phyloP scores from a whole-genome alignment of 2,888 invertebrate species.

The Drosophila leonis region DNA sequence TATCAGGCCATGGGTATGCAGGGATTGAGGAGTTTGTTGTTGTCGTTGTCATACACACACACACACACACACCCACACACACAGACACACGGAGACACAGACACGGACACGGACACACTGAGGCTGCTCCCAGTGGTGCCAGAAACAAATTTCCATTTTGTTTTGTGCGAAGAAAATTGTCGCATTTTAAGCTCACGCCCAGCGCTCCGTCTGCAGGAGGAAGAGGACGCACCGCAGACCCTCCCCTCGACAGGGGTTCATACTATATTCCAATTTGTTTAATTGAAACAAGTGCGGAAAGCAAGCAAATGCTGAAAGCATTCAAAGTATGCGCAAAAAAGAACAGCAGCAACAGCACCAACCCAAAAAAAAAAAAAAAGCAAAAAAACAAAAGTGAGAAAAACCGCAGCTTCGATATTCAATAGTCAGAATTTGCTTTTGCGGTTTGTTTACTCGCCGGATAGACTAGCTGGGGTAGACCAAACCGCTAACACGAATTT shows the following conservation, averaged over 20 bases:
- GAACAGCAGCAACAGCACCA: constrained; percentile 2
- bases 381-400: constrained; percentile 19
- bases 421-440: constrained; percentile 64
- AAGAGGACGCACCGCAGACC: neutral
- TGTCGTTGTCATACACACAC: constrained; percentile 10
- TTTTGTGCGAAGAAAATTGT: constrained; percentile 46
- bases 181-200: constrained; percentile 51
- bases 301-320: constrained; percentile 32
- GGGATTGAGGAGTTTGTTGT: constrained; percentile 52
- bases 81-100: neutral
- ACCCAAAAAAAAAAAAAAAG: constrained; percentile 1
- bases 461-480: constrained; percentile 10
- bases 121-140: constrained; percentile 39
- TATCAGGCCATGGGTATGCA: constrained; percentile 42
- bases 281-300: constrained; percentile 77
- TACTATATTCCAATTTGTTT: constrained; percentile 79
- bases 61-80: neutral
- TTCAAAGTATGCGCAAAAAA: constrained; percentile 37
- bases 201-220: neutral
- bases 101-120: neutral
- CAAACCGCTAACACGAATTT: constrained; percentile 35
- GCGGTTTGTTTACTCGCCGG: constrained; percentile 45
- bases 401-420: constrained; percentile 75
- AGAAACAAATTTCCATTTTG: constrained; percentile 69
- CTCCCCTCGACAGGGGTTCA: constrained; percentile 53